Base-by-base conservation (phyloP, 2,888 invertebrate species). In the Dugesia japonica region DNA sequence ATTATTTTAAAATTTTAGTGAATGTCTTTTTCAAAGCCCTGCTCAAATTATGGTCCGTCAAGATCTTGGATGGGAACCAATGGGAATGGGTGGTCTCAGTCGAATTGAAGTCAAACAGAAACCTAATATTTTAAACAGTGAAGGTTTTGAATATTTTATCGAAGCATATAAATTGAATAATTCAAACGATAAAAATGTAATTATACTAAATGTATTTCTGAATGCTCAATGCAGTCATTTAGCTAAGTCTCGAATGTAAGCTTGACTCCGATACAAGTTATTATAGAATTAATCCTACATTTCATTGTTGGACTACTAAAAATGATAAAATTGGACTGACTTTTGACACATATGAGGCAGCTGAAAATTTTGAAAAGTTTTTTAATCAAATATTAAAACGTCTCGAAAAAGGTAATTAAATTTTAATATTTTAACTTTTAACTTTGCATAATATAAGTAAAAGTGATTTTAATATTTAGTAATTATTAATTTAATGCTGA, bases 31-130 rank as follows among this genome's bases (percentile, higher is more conserved):
- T 56, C 56, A 56, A 56, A 56, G 56, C 17, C n/a, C 56, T 23
- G 56, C 56, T 56, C 56, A 56, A 56, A 56, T 56, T 56, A 56
- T 56, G 56, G 56, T 56, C 20, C 56, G 56, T 23, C 56, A 56
- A 23, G 56, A 56, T 20, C n/a, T 56, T 23, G 56, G 56, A 9
- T 56, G 56, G 56, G 56, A 4, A 23, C 56, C 56, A 23, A 56
- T 56, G 56, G 56, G 56, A n/a, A 23, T 56, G 23, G 56, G 56
- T 20, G 56, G 56, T 1, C 56, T 56, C n/a, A 56, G 56, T 56
- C 56, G 56, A n/a, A 56, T 56, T 23, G 56, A 56, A 23, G n/a
- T 56, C 7, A 56, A 23, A 56, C 56, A 56, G 56, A 56, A 56
- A 23, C 56, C 56, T n/a, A 56, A 56, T 56, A 23, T 56, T 56